Evolutionary conservation across 2,888 invertebrate species (phyloP), one percentile per base, ranked within the genome.

Genomic region (Morpho deidamia): DNA sequence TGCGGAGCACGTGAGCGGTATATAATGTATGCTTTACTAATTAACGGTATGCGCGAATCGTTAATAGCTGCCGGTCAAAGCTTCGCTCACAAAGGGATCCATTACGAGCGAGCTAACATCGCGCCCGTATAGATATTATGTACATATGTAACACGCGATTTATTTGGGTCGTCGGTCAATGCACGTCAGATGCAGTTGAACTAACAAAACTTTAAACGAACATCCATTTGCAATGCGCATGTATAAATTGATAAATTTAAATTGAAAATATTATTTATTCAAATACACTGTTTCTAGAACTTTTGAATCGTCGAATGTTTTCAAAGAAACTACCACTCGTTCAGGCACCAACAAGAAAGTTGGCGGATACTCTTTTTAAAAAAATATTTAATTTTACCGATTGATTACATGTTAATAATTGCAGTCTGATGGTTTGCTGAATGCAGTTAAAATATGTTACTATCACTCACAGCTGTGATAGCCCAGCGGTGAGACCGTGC

Each of bases 81-180:
- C 81, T 81, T 82, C 83, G 81, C 70, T 75, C 78, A 71, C 82
- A 85, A 83, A 85, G 81, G 75, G 76, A 78, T 74, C 67, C 72
- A 74, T 78, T 77, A 77, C 74, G 74, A 66, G 23, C 67, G 71
- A 67, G 58, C 65, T 67, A 23, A 23, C 73, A 68, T 53, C 50
- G 51, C 34, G 42, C 41, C 69, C 68, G 62, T 65, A 54, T 50
- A 63, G 60, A 63, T 70, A 64, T 67, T 67, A 68, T 71, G 4
- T 37, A 37, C 8, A 8, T 37, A 37, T 37, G 9, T 37, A 37
- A 37, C 37, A 37, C 64, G 72, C 76, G 69, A 79, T 76, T 78
- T 78, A 81, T 78, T 75, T 79, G 71, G 83, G 81, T 80, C 84
- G 79, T 64, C 66, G 76, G 68, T 66, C 75, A 71, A 65, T 65